Evolutionary conservation across 2,113 vertebrate genomes (phyloP).

Genomic region (Daboia siamensis): DNA sequence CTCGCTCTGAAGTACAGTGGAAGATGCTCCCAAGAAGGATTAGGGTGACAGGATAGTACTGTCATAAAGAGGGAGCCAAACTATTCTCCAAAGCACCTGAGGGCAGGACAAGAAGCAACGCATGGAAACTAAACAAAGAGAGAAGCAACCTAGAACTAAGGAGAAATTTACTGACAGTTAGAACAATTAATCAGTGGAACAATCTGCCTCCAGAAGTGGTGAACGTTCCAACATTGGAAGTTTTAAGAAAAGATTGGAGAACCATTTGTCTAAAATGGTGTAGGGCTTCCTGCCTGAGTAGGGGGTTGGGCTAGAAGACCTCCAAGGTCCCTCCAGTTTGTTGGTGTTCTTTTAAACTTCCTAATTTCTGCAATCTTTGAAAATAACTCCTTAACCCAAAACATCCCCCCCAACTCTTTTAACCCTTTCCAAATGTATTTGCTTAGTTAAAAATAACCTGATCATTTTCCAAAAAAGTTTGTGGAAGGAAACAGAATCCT

Average conservation of each 20-base stretch:
- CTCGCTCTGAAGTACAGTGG: neutral
- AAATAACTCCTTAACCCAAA: neutral
- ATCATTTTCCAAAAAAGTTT: neutral
- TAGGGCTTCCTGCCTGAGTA: neutral
- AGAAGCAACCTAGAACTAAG: neutral
- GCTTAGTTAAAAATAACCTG: neutral
- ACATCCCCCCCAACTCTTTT: neutral
- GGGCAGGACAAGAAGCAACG: neutral
- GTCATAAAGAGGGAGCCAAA: neutral
- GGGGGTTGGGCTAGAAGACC: neutral
- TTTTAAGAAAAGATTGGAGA: neutral
- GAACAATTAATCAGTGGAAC: neutral
- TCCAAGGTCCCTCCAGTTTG: neutral
- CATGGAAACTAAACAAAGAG: neutral
- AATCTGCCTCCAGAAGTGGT: neutral
- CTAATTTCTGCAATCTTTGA: neutral
- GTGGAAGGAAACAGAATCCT: neutral
- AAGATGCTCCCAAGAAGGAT: neutral
- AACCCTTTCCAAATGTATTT: neutral
- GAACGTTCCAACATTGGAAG: neutral
- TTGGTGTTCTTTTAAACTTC: neutral
- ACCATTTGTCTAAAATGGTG: neutral
- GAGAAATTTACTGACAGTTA: neutral
- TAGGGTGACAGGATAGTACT: neutral
- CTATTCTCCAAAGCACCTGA: neutral